phyloP scores from a whole-genome alignment of 2,797 vertebrate species.

The Gymnothorax reevesii region DNA sequence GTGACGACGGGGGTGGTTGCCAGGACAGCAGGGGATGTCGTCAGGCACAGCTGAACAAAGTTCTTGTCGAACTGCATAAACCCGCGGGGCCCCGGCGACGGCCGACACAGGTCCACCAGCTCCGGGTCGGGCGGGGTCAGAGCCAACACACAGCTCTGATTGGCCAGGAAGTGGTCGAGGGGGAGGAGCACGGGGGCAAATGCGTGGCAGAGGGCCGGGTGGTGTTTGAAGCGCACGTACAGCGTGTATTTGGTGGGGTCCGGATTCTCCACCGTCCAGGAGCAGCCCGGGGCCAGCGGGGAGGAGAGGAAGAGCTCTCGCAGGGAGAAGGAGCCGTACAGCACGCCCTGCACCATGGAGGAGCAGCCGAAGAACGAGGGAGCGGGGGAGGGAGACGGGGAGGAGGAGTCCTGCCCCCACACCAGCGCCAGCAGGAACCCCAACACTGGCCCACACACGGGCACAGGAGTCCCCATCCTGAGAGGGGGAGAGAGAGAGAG shows the following conservation, averaged over 20 bases:
- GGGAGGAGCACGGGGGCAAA: conserved; percentile 91
- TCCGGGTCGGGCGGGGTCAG: conserved; percentile 73
- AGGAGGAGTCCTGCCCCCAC: conserved; percentile 78
- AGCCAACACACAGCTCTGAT: conserved; percentile 86
- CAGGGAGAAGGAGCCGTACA: conserved; percentile 97
- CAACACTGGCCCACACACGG: conserved; percentile 98
- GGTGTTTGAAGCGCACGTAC: conserved; percentile 91
- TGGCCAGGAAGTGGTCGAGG: conserved; percentile 91
- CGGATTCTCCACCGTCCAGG: conserved; percentile 97
- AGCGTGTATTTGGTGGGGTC: conserved; percentile 98
- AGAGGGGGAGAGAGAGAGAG: conserved; percentile 21
- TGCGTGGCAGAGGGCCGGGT: conserved; percentile 85
- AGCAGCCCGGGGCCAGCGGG: conserved; percentile 83
- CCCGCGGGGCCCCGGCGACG: conserved; percentile 72
- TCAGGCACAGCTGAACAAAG: conserved; percentile 92
- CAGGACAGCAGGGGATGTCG: conserved; percentile 69
- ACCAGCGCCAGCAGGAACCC: conserved; percentile 89
- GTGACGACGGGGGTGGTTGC: too few species aligned
- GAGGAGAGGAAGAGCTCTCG: conserved; percentile 92
- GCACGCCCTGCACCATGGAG: conserved; percentile 90
- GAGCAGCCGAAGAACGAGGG: conserved; percentile 71
- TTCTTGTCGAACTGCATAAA: conserved; percentile 97
- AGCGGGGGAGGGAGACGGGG: conserved; percentile 71
- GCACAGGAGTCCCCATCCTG: conserved; percentile 99
- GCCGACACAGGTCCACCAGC: conserved; percentile 81